Conservation (phyloP, 2,113 vertebrate species). For the Nannospalax galili region DNA sequence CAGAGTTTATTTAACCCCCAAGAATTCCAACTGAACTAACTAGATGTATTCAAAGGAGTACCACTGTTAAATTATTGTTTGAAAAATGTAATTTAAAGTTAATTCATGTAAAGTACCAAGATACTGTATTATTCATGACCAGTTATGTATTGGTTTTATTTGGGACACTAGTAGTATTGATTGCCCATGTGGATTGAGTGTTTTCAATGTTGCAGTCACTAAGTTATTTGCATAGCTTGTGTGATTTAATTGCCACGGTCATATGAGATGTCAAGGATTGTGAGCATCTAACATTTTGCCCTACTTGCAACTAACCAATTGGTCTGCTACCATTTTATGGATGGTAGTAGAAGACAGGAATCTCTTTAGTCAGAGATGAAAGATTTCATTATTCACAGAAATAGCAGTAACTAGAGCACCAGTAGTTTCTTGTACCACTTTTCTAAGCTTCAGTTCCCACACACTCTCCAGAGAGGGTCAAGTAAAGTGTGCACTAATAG, state of each 20-base stretch:
- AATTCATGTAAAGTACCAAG: slow-evolving; percentile 32
- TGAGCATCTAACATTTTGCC: neutral
- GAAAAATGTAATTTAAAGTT: neutral
- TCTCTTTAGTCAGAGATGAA: slow-evolving; percentile 24
- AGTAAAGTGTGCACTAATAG: neutral
- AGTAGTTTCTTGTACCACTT: neutral
- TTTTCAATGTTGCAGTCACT: neutral
- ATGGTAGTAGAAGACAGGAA: neutral
- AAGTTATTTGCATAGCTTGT: neutral
- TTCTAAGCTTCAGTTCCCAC: neutral
- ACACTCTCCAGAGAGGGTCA: neutral
- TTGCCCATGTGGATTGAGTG: neutral
- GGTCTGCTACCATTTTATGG: neutral
- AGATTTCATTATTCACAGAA: neutral
- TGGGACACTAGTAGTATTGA: neutral
- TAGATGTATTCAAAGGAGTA: neutral
- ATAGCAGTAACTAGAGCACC: neutral
- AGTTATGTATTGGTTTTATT: neutral
- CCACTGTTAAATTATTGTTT: slow-evolving; percentile 10
- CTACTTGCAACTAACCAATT: neutral
- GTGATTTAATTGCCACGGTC: neutral
- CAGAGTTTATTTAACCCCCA: neutral
- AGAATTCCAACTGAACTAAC: neutral
- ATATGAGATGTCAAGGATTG: neutral
- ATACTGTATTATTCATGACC: neutral